These are phyloP conservation scores for Rhombomys opimus DNA, from an alignment of 2,113 vertebrate genomes.

Conservation along the genomic window DNA sequence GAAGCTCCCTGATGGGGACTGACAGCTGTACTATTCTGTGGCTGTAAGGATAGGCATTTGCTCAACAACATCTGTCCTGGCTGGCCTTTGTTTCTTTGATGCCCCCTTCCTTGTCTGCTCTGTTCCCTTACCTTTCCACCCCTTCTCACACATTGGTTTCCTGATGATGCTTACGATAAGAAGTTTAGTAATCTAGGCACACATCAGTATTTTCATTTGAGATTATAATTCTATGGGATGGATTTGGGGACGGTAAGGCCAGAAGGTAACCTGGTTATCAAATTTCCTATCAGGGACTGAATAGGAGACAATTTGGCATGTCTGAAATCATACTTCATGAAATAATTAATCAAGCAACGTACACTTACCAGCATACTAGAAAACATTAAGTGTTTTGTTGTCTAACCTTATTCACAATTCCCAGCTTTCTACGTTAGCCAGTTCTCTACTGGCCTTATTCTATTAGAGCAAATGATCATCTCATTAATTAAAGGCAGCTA, in stretches of 20 bases:
- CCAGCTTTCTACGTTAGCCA: neutral
- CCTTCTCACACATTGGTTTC: neutral
- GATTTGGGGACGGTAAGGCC: neutral
- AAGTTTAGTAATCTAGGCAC: neutral
- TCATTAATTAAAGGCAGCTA: neutral
- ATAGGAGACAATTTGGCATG: neutral
- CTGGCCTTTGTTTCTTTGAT: neutral
- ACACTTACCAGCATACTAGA: neutral
- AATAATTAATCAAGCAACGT: neutral
- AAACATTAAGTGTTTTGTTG: neutral
- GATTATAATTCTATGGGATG: neutral
- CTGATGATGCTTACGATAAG: neutral
- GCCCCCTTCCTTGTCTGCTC: neutral
- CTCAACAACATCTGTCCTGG: neutral
- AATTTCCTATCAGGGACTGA: neutral
- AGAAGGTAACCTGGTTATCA: neutral
- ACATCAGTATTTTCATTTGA: constrained; percentile 8
- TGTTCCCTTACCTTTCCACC: neutral
- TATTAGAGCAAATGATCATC: neutral
- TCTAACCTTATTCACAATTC: neutral
- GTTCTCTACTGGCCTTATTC: neutral
- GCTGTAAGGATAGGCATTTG: neutral
- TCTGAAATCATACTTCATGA: neutral
- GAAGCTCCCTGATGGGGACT: neutral
- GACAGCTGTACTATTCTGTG: neutral